Conservation (phyloP, 53 echinoderm and acorn worm species). For the Arbacia lixula region DNA sequence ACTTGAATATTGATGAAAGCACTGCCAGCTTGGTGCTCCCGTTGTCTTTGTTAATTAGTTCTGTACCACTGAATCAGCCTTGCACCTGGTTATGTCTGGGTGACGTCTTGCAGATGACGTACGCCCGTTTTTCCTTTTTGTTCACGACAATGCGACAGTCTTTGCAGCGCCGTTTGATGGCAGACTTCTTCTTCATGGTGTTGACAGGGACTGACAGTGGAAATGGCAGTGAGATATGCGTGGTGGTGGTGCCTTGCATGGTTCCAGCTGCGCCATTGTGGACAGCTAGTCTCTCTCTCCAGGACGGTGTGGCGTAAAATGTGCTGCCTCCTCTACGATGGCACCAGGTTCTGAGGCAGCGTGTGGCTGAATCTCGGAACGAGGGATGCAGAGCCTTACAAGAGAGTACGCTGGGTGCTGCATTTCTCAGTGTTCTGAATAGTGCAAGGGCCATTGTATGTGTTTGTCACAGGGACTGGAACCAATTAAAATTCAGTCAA, state of each 20-base stretch:
- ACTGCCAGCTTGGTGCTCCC: no score
- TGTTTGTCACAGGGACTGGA: no score
- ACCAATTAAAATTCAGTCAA: no score
- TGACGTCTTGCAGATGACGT: slow-evolving; percentile 79
- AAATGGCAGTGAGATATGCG: slow-evolving; percentile 12
- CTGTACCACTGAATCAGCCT: background rate
- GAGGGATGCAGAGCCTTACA: no score
- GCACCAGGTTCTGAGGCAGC: slow-evolving; percentile 25
- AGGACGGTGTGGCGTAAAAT: background rate
- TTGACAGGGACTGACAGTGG: slow-evolving; percentile 19
- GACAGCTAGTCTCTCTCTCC: background rate
- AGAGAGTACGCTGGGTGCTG: background rate
- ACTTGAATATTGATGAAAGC: no score
- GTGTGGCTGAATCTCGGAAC: background rate
- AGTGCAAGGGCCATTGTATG: no score
- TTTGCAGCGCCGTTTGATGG: slow-evolving; percentile 86
- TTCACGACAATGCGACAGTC: slow-evolving; percentile 80
- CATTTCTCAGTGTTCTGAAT: slow-evolving; percentile 5
- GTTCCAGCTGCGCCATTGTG: background rate
- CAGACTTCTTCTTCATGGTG: slow-evolving; percentile 77
- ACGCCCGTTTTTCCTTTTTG: slow-evolving; percentile 62
- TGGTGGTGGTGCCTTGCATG: background rate
- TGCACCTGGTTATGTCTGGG: slow-evolving; percentile 91
- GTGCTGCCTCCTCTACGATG: background rate
- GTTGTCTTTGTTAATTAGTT: no score